Conservation (phyloP, 2,888 invertebrate species). For the Hedychridium roseum region DNA sequence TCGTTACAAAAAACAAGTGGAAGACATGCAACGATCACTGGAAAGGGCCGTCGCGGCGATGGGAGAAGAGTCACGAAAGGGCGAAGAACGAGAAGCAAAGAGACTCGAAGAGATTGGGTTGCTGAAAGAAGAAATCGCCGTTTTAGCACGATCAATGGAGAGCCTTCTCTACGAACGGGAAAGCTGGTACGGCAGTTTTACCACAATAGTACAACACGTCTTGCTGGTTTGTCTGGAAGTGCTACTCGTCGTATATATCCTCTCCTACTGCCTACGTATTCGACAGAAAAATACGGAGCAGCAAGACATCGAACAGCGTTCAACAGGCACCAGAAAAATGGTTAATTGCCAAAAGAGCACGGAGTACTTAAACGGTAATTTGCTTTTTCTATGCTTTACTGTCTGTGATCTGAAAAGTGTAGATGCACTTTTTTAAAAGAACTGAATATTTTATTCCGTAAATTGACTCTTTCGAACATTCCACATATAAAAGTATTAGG, state of each 20-base stretch:
- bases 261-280: slow-evolving; percentile 67
- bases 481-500: too few relatives aligned
- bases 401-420: too few relatives aligned
- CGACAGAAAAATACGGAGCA: too few relatives aligned
- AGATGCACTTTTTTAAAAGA: too few relatives aligned
- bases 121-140: slow-evolving; percentile 72
- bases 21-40: slow-evolving; percentile 88
- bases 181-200: slow-evolving; percentile 71
- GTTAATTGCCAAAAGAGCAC: too few relatives aligned
- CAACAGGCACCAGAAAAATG: too few relatives aligned
- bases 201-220: slow-evolving; percentile 67
- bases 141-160: slow-evolving; percentile 71
- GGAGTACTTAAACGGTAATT: too few relatives aligned
- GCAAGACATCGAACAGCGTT: too few relatives aligned
- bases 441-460: too few relatives aligned
- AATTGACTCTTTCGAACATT: too few relatives aligned
- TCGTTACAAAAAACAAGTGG: slow-evolving; percentile 94
- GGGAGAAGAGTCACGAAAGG: slow-evolving; percentile 75
- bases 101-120: slow-evolving; percentile 80
- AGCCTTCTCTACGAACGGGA: slow-evolving; percentile 71
- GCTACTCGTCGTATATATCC: slow-evolving; percentile 65
- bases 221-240: slow-evolving; percentile 66
- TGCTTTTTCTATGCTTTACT: too few relatives aligned
- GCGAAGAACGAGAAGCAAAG: slow-evolving; percentile 78
- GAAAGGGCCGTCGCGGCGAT: slow-evolving; percentile 80